phyloP scores from a whole-genome alignment of 2,888 invertebrate genomes.

The Nephrotoma appendiculata region DNA sequence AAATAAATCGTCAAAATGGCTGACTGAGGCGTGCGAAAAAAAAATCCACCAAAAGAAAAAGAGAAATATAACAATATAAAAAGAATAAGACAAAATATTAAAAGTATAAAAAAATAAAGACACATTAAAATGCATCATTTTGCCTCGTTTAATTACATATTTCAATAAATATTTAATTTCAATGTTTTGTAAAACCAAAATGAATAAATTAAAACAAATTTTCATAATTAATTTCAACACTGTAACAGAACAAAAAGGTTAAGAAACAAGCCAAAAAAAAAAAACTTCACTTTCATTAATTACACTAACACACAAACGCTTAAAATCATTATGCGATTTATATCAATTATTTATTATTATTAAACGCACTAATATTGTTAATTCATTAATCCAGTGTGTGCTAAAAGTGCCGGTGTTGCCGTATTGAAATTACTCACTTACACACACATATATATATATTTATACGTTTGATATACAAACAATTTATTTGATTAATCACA shows the following conservation, averaged over 20 bases:
- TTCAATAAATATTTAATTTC: background rate
- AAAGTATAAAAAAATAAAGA: background rate
- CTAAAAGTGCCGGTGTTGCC: slow-evolving; percentile 2
- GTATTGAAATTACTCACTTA: background rate
- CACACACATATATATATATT: background rate
- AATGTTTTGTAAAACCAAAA: background rate
- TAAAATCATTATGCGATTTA: background rate
- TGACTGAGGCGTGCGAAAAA: slow-evolving; percentile 6
- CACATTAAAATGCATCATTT: slow-evolving; percentile 1
- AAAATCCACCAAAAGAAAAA: background rate
- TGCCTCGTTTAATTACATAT: background rate
- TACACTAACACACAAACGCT: background rate
- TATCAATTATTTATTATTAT: background rate
- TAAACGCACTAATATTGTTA: background rate
- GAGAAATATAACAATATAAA: background rate
- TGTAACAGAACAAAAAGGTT: background rate
- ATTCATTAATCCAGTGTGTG: background rate
- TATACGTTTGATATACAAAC: background rate
- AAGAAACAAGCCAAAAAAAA: background rate
- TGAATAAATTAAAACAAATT: background rate
- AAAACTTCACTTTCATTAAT: background rate
- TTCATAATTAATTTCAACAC: background rate
- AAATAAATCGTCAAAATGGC: slow-evolving; percentile 10
- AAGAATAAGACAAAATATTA: background rate
- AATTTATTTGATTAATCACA: background rate